Evolutionary conservation across 1,140 invertebrate species (phyloP), one percentile per base, ranked within the genome.

Genomic region (Asobara japonica): DNA sequence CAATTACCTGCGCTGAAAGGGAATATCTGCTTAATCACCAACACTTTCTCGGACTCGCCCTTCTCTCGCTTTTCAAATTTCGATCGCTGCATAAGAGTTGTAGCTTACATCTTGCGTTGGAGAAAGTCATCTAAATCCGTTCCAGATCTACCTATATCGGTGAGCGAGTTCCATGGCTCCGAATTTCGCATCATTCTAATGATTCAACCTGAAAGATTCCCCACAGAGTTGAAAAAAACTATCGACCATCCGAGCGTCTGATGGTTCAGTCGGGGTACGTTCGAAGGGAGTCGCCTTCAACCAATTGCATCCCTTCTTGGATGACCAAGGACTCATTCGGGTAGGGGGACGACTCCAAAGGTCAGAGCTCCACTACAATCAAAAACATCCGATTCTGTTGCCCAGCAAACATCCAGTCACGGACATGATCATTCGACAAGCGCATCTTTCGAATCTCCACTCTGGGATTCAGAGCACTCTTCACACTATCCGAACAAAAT

Each of bases 271-370:
- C n/a, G n/a, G n/a, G n/a, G n/a, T n/a, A n/a, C n/a, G n/a, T n/a
- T n/a, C n/a, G n/a, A n/a, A n/a, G n/a, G n/a, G n/a, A n/a, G n/a
- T n/a, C n/a, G n/a, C n/a, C n/a, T n/a, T n/a, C n/a, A n/a, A n/a
- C n/a, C n/a, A n/a, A n/a, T n/a, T n/a, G n/a, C 79, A 71, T 48
- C 83, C 82, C 4, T 84, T 86, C 71, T 5, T 87, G 6, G 83
- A 86, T 65, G 10, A 77, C 3, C 69, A 78, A 16, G 79, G 80
- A 29, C 6, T 88, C 0, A 62, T 89, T 8, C 74, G 83, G 69
- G 85, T 88, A 10, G 60, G 25, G 1, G 25, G 60, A 3, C 25
- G 60, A 13, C 16, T 62, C 3, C 10, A 29, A 3, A 5, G 31
- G 29, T 25, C 60, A 29, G 4, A 5, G 8, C 0, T 62, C 22